phyloP scores from a whole-genome alignment of 1,140 invertebrate species.

The Tetramorium alpestre region DNA sequence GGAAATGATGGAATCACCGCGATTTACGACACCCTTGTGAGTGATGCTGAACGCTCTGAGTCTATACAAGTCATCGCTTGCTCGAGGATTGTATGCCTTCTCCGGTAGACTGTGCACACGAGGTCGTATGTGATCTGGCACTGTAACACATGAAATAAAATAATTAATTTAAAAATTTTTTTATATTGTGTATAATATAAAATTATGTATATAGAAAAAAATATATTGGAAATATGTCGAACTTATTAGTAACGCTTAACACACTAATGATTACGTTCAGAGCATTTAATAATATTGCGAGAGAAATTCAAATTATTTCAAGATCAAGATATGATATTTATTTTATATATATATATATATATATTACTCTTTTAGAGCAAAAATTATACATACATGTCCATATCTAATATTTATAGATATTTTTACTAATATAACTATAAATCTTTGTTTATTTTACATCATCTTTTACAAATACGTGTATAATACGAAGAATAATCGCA shows the following conservation, averaged over 20 bases:
- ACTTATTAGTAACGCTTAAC: not conserved
- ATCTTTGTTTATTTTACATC: not conserved
- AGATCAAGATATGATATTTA: not conserved
- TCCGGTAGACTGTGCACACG: conserved; percentile 94
- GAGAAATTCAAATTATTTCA: not conserved
- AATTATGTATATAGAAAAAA: not conserved
- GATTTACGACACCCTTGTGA: conserved; percentile 95
- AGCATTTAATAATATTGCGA: not conserved
- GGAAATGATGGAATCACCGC: conserved; percentile 95
- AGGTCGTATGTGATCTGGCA: conserved; percentile 92
- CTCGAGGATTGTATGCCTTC: conserved; percentile 92
- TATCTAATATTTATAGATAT: not conserved
- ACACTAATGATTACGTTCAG: not conserved
- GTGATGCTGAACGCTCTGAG: conserved; percentile 95
- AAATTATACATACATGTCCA: not conserved
- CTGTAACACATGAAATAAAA: conserved; percentile 83
- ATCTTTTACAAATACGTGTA: not conserved
- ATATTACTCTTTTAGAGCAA: not conserved
- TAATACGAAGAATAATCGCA: not conserved
- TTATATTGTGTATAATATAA: not conserved
- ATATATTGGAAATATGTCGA: not conserved
- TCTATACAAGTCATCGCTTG: conserved; percentile 93
- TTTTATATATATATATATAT: not conserved
- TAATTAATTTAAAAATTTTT: not conserved
- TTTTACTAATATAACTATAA: not conserved